Conservation (phyloP, 2,797 vertebrate genomes). For the Rachycentron canadum region DNA sequence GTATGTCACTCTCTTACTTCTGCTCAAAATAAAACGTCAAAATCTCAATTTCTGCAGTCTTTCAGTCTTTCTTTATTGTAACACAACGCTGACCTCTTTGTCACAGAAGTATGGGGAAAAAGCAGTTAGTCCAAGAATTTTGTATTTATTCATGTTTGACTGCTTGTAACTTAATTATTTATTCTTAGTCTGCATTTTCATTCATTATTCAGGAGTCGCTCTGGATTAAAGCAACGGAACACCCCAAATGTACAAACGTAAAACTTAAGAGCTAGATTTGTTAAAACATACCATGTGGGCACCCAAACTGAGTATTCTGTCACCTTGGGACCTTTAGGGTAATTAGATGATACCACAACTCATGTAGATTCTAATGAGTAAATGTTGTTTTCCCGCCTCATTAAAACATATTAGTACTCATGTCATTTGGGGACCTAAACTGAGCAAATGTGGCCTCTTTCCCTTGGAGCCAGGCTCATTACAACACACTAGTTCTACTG, state of each 20-base stretch:
- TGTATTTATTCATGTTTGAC: neutral
- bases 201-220: conserved; percentile 33
- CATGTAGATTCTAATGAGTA: conserved; percentile 6
- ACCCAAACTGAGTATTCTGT: conserved; percentile 23
- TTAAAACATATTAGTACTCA: conserved; percentile 62
- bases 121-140: neutral
- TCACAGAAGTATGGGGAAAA: neutral
- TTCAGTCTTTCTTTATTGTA: neutral
- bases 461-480: conserved; percentile 57
- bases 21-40: neutral
- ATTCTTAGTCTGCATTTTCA: conserved; percentile 15
- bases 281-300: conserved; percentile 34
- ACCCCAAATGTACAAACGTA: conserved; percentile 10
- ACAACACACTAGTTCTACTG: conserved; percentile 46
- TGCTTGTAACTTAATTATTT: conserved; percentile 7
- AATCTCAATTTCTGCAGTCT: neutral
- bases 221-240: conserved; percentile 23
- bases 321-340: conserved; percentile 46
- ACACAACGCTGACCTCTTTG: neutral
- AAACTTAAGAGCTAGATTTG: conserved; percentile 30
- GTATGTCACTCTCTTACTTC: neutral
- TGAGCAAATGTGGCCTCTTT: conserved; percentile 37
- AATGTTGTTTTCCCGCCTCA: conserved; percentile 46
- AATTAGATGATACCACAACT: conserved; percentile 47
- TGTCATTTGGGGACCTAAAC: conserved; percentile 50